phyloP scores from a whole-genome alignment of 2,888 invertebrate genomes.

The Ochlodes sylvanus region DNA sequence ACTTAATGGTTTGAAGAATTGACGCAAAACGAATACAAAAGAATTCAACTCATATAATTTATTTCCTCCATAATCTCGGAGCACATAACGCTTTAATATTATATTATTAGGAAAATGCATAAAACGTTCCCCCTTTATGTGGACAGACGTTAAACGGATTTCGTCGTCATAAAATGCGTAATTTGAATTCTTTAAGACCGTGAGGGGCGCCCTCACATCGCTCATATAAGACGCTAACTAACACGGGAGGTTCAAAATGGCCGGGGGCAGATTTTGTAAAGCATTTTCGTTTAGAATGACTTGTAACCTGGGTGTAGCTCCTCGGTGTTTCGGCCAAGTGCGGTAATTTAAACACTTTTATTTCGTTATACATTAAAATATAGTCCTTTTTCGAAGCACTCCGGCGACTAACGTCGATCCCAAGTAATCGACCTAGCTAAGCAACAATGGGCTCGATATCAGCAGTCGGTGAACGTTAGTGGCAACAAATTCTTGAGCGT shows the following conservation, averaged over 20 bases:
- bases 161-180: slow-evolving; percentile 77
- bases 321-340: too few relatives aligned
- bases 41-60: not conserved
- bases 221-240: slow-evolving; percentile 30
- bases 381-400: too few relatives aligned
- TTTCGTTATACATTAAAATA: too few relatives aligned
- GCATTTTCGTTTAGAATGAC: slow-evolving; percentile 1
- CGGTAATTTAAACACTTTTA: too few relatives aligned
- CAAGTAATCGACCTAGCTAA: too few relatives aligned
- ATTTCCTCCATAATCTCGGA: not conserved
- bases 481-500: too few relatives aligned
- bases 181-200: slow-evolving; percentile 81
- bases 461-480: too few relatives aligned
- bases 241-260: not conserved
- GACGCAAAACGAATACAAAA: not conserved
- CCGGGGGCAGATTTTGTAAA: slow-evolving; percentile 13
- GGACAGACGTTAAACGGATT: slow-evolving; percentile 76
- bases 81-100: slow-evolving; percentile 23
- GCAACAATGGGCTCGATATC: too few relatives aligned
- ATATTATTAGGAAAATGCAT: slow-evolving; percentile 32
- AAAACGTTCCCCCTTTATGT: slow-evolving; percentile 34
- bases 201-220: slow-evolving; percentile 14
- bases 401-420: too few relatives aligned
- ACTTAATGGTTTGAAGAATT: not conserved
- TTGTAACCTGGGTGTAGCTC: not conserved